Evolutionary conservation across 1,140 invertebrate species (phyloP).

Genomic region (Drosophila quadrilineata): DNA sequence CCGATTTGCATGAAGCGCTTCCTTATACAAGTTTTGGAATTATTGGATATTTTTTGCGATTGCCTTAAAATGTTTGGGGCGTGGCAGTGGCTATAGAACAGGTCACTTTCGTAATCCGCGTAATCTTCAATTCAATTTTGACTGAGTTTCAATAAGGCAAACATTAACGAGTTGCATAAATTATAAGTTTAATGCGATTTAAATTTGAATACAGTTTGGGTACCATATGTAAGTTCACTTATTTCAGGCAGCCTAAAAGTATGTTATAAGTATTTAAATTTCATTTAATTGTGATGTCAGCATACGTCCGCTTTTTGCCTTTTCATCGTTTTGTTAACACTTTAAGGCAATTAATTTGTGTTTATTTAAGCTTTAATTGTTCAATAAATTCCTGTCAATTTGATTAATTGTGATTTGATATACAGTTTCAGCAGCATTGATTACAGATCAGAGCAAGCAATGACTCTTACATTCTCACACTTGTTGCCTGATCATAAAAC

Average conservation of each 20-base stretch:
- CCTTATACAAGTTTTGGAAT: constrained; percentile 44
- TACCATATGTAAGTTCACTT: background rate
- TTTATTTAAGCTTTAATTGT: no score
- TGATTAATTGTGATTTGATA: no score
- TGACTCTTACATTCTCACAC: no score
- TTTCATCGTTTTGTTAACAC: no score
- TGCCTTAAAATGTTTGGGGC: constrained; percentile 1
- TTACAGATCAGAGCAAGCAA: no score
- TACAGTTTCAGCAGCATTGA: background rate
- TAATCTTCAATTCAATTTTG: no score
- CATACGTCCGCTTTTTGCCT: no score
- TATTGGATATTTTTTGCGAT: constrained; percentile 12
- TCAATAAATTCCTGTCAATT: no score
- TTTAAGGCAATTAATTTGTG: no score
- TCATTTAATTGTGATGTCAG: background rate
- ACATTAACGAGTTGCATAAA: background rate
- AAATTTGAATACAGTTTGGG: background rate
- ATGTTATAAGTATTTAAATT: background rate
- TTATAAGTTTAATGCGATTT: background rate
- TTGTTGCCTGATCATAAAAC: no score
- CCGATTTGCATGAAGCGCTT: constrained; percentile 38
- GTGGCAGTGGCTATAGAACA: background rate
- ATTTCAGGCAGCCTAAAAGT: background rate
- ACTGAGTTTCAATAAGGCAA: no score
- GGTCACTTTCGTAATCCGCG: no score